A percentile compares a stretch with the other conserved stretches of the same genome.
Evolutionary conservation across 1,140 invertebrate species (phyloP).

Genomic region (Zaprionus nigranus): DNA sequence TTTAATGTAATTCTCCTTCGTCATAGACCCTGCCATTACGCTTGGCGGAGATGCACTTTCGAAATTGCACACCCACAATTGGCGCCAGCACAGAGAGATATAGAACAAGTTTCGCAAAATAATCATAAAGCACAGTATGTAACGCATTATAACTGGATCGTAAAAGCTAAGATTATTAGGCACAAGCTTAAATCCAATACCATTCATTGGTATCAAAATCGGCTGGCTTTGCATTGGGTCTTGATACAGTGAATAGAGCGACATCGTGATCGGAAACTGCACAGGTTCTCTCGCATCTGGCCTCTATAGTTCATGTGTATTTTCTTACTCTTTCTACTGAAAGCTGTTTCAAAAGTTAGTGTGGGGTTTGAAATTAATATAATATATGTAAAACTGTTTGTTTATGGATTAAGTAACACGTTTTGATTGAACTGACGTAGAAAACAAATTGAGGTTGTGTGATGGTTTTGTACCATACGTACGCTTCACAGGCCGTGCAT

Average conservation of each 20-base stretch:
- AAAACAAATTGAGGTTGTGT: too few species aligned
- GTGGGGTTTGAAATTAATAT: too few species aligned
- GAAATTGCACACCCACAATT: slow-evolving; percentile 21
- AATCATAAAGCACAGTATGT: slow-evolving; percentile 42
- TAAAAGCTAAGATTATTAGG: not conserved
- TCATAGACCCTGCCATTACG: slow-evolving; percentile 7
- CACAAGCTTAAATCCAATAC: slow-evolving; percentile 3
- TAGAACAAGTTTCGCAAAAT: slow-evolving; percentile 35
- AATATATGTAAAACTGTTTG: too few species aligned
- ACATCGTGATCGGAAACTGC: slow-evolving; percentile 15
- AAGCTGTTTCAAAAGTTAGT: not conserved
- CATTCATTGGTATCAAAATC: not conserved
- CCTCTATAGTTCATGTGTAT: not conserved
- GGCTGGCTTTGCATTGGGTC: slow-evolving; percentile 40
- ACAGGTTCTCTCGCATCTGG: not conserved
- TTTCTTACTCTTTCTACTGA: not conserved
- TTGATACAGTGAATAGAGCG: slow-evolving; percentile 41
- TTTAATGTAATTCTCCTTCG: slow-evolving; percentile 14
- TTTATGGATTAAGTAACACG: too few species aligned
- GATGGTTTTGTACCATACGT: too few species aligned
- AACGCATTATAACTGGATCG: slow-evolving; percentile 54
- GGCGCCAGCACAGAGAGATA: slow-evolving; percentile 42
- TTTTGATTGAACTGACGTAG: too few species aligned
- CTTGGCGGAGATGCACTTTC: not conserved
- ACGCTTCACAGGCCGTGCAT: too few species aligned